Percentiles rank a stretch among this genome's conserved stretches.
phyloP scores from a whole-genome alignment of 64 coral and sea anemone species.

The Pocillopora verrucosa region DNA sequence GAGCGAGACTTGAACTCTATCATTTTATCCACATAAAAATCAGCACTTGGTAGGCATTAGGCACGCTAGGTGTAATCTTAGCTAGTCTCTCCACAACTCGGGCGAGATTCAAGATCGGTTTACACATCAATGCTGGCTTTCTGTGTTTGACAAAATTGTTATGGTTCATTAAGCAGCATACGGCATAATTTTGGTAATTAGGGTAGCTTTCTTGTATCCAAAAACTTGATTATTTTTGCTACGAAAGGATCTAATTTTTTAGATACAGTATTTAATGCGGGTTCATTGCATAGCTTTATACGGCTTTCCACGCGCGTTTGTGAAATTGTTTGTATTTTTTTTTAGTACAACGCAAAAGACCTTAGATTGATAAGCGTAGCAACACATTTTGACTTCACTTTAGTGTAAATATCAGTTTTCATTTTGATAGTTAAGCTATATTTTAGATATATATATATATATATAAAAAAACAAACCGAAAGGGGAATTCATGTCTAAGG shows the following conservation, averaged over 20 bases:
- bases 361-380: background rate
- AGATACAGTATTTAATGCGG: background rate
- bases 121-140: background rate
- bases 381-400: slow-evolving; percentile 3
- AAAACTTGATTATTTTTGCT: slow-evolving; percentile 3
- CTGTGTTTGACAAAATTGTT: background rate
- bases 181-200: slow-evolving; percentile 16
- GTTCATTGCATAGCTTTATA: background rate
- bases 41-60: background rate
- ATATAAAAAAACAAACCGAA: slow-evolving; percentile 63
- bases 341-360: background rate
- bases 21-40: slow-evolving; percentile 2
- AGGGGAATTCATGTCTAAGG: slow-evolving; percentile 23
- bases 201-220: background rate
- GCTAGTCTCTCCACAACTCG: background rate
- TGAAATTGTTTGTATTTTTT: background rate
- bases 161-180: slow-evolving; percentile 25
- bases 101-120: background rate
- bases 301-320: background rate
- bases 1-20: background rate
- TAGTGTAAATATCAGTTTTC: slow-evolving; percentile 63
- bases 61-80: background rate
- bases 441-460: slow-evolving; percentile 20
- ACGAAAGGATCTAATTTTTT: background rate
- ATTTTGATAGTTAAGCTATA: slow-evolving; percentile 49